These are phyloP conservation scores for Eublepharis macularius DNA, from an alignment of 2,113 vertebrate genomes.

Conservation along the genomic window DNA sequence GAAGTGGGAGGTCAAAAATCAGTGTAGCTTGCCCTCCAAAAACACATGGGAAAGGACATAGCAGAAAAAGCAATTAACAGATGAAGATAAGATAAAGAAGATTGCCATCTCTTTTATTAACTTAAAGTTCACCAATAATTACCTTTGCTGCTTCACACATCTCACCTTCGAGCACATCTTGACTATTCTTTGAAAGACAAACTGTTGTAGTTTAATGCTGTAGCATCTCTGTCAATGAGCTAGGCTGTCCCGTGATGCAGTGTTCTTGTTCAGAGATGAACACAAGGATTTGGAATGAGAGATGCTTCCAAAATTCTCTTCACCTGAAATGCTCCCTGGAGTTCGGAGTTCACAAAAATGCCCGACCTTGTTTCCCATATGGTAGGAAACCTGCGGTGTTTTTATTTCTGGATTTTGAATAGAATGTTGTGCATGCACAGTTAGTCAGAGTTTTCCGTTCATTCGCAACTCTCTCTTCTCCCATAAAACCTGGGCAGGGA, in stretches of 20 bases:
- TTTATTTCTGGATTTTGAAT: too few relatives aligned
- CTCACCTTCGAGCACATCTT: conserved; percentile 17
- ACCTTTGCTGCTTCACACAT: conserved; percentile 2
- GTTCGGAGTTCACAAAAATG: too few relatives aligned
- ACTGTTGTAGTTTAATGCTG: background rate
- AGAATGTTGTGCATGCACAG: too few relatives aligned
- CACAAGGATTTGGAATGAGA: background rate
- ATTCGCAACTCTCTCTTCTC: too few relatives aligned
- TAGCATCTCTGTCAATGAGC: background rate
- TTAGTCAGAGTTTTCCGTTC: too few relatives aligned
- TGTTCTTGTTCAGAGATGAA: background rate
- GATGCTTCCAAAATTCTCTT: too few relatives aligned
- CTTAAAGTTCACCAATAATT: background rate
- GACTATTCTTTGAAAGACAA: background rate
- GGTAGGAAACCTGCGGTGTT: too few relatives aligned
- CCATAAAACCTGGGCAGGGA: too few relatives aligned
- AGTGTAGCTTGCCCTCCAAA: background rate
- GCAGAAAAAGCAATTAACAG: conserved; percentile 3
- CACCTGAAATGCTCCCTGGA: too few relatives aligned
- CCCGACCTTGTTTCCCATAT: too few relatives aligned
- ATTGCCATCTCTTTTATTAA: background rate
- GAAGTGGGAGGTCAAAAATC: background rate
- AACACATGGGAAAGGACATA: background rate
- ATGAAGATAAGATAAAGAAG: background rate
- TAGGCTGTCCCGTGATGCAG: too few relatives aligned